These are phyloP conservation scores for Fulica atra DNA, from an alignment of 2,113 vertebrate genomes.

Conservation along the genomic window DNA sequence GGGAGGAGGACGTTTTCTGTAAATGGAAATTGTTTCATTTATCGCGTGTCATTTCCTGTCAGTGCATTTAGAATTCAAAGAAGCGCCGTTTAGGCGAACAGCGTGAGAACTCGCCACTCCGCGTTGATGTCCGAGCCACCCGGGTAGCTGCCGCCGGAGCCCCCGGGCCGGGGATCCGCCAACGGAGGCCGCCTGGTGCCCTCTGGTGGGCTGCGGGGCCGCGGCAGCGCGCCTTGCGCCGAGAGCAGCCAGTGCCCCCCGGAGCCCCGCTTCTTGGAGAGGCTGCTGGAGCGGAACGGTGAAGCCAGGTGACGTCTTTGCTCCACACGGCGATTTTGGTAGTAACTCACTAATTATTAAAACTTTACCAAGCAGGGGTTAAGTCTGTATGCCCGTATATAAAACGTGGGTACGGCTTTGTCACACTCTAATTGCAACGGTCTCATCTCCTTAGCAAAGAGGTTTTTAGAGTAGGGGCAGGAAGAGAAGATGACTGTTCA, in stretches of 20 bases:
- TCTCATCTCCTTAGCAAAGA: neutral
- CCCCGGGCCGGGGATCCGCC: neutral
- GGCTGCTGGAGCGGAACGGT: too few species aligned
- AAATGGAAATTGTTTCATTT: neutral
- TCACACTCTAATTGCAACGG: neutral
- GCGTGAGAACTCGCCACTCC: neutral
- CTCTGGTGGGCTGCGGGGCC: neutral
- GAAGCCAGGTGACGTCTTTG: rapidly evolving
- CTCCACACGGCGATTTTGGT: rapidly evolving
- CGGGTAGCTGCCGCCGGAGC: neutral
- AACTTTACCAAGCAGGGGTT: rapidly evolving
- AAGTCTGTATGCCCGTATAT: rapidly evolving
- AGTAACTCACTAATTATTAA: neutral
- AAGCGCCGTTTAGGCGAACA: neutral
- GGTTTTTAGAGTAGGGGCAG: neutral
- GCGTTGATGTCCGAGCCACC: neutral
- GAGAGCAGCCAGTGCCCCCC: neutral
- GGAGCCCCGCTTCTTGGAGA: too few species aligned
- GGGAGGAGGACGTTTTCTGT: neutral
- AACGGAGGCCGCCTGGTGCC: neutral
- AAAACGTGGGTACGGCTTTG: neutral
- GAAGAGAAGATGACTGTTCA: neutral
- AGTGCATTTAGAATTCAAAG: neutral
- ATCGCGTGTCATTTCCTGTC: rapidly evolving
- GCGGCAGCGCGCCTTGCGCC: rapidly evolving